Evolutionary conservation across 2,113 vertebrate genomes (phyloP), one percentile per base, ranked within the genome.

Genomic region (Alexandromys fortis): DNA sequence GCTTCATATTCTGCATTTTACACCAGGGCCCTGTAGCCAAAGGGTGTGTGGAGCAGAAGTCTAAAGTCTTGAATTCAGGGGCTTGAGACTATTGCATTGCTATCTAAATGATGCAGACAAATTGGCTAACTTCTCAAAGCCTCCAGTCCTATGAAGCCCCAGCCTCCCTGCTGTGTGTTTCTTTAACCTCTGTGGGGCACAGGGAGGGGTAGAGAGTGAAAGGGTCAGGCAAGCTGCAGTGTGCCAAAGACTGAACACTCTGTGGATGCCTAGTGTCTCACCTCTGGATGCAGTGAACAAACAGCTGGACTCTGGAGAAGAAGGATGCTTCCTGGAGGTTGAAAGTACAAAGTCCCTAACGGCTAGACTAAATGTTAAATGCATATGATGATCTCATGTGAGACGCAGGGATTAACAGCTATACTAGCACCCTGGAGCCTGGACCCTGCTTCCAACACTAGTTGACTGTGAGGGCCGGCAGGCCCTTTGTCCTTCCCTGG

Each of bases 251-350:
- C 6, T 0, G 33, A 77, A 26, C 11, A 12, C 6, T 22, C 2
- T n/a, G 0, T 2, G 24, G 42, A 21, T 6, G 3, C 26, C 0
- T 3, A 0, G 5, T 75, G 8, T 35, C 47, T 76, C 63, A 17
- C 3, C n/a, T 91, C 68, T 65, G 73, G 26, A 12, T 2, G 0
- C 1, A 65, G 24, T 30, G 35, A 81, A 90, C 83, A 30, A 72
- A 81, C 78, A 30, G 5, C 13, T 55, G 26, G 21, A 19, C 16
- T 1, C 22, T n/a, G 24, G 42, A 63, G 90, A 81, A 47, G 58
- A 85, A 61, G 9, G 28, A 2, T 75, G 24, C 4, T 42, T 55
- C 45, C 49, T 30, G 6, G 68, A 35, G 65, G 52, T 28, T 38
- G 30, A 58, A 72, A 5, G 19, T 38, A 73, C 55, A 73, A 52